Evolutionary conservation across 2,797 vertebrate species (phyloP).

Genomic region (Oreochromis grahami): DNA sequence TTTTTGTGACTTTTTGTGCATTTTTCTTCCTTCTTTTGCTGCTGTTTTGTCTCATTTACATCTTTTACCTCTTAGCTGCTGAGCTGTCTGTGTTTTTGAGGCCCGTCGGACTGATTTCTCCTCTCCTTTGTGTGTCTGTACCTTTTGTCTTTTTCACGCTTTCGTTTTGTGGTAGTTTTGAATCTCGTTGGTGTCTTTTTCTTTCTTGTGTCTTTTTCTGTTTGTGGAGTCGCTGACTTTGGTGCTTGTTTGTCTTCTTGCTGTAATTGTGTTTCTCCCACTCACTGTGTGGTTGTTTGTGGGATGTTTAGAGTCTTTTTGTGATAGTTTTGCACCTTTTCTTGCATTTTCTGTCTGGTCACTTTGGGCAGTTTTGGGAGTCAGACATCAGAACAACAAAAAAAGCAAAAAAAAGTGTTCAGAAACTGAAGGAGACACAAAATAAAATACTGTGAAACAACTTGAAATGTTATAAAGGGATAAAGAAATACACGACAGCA

Average conservation of each 20-base stretch:
- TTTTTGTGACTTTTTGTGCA: background rate
- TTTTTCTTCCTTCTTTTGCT: background rate
- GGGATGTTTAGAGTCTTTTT: background rate
- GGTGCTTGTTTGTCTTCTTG: background rate
- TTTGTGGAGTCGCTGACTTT: background rate
- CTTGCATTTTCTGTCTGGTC: background rate
- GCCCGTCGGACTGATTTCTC: background rate
- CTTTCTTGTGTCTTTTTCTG: background rate
- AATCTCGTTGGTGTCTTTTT: background rate
- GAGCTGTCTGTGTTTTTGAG: background rate
- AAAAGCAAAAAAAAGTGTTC: background rate
- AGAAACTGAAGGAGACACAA: background rate
- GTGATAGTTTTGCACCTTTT: background rate
- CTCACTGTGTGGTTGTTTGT: background rate
- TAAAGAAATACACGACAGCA: fast-evolving
- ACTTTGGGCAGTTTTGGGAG: background rate
- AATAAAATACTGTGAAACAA: fast-evolving
- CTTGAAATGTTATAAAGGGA: background rate
- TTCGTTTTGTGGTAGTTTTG: fast-evolving
- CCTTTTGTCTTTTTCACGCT: background rate
- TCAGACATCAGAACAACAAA: background rate
- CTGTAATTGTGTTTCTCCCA: background rate
- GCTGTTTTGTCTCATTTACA: background rate
- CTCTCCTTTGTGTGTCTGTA: background rate
- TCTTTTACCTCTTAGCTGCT: fast-evolving